These are phyloP conservation scores for Chloebia gouldiae DNA, from an alignment of 2,113 vertebrate species.

Conservation along the genomic window DNA sequence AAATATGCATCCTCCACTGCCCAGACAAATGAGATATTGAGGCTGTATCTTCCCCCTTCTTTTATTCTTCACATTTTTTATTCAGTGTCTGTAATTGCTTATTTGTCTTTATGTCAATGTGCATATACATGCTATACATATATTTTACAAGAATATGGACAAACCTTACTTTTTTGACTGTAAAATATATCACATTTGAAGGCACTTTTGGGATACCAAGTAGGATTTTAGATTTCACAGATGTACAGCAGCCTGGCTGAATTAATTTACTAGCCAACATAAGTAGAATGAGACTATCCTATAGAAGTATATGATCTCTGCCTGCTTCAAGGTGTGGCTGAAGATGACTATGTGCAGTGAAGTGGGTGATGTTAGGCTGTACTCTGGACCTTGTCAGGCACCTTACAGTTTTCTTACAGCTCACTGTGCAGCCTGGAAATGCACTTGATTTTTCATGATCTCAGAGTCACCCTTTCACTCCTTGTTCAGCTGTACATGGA, in stretches of 20 bases:
- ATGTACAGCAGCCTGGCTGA: neutral
- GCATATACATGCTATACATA: too few species aligned
- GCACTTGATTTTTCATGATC: neutral
- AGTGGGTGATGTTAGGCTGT: neutral
- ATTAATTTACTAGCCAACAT: neutral
- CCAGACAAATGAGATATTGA: neutral
- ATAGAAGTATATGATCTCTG: neutral
- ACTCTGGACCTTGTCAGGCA: neutral
- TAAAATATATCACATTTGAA: neutral
- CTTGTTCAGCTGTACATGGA: neutral
- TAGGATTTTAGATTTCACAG: neutral
- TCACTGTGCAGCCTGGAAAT: neutral
- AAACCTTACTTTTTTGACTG: neutral
- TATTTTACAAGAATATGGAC: accelerated
- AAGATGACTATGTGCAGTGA: neutral
- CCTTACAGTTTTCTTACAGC: neutral
- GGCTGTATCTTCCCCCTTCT: neutral
- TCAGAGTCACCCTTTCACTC: neutral
- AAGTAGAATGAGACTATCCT: neutral
- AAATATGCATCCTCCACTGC: neutral
- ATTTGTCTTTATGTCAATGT: neutral
- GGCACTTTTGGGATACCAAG: neutral
- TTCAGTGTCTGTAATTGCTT: neutral
- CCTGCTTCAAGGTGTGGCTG: neutral
- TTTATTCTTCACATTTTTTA: neutral